These are phyloP conservation scores for Irena cyanogastra DNA, from an alignment of 2,113 vertebrate genomes.

Conservation along the genomic window DNA sequence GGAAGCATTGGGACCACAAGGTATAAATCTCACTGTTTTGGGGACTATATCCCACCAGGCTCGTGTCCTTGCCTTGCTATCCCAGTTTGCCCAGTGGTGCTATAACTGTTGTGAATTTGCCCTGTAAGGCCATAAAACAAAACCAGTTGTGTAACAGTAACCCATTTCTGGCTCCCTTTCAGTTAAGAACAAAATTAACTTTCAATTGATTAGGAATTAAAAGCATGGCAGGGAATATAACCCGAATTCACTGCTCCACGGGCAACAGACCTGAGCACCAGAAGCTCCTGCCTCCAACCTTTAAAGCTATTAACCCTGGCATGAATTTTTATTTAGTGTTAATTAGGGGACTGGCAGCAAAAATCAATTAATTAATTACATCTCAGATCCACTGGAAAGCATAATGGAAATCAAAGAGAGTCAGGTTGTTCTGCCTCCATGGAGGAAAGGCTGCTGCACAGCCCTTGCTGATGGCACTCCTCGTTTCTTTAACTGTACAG, in stretches of 20 bases:
- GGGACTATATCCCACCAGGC: not conserved
- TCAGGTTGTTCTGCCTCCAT: not conserved
- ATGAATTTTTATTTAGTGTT: slow-evolving; percentile 63
- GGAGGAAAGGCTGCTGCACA: not conserved
- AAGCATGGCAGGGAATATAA: slow-evolving; percentile 36
- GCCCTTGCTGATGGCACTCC: not conserved
- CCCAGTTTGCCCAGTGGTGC: not conserved
- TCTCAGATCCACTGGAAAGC: slow-evolving; percentile 42
- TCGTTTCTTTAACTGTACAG: not conserved
- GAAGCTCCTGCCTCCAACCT: slow-evolving; percentile 41
- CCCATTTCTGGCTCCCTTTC: not conserved
- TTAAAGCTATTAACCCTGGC: slow-evolving; percentile 57
- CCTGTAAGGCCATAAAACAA: not conserved
- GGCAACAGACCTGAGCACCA: not conserved
- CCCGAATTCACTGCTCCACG: not conserved
- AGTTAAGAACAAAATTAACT: slow-evolving; percentile 45
- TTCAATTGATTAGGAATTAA: slow-evolving; percentile 50
- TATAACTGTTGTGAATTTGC: not conserved
- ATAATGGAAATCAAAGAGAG: slow-evolving; percentile 43
- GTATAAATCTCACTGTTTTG: not conserved
- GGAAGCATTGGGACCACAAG: not conserved
- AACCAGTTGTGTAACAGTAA: not conserved
- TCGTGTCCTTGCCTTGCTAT: fast-evolving
- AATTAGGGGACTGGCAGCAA: slow-evolving; percentile 53
- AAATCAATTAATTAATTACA: slow-evolving; percentile 67